These are phyloP conservation scores for Ophonus ardosiacus DNA, from an alignment of 2,888 invertebrate species.

Conservation along the genomic window DNA sequence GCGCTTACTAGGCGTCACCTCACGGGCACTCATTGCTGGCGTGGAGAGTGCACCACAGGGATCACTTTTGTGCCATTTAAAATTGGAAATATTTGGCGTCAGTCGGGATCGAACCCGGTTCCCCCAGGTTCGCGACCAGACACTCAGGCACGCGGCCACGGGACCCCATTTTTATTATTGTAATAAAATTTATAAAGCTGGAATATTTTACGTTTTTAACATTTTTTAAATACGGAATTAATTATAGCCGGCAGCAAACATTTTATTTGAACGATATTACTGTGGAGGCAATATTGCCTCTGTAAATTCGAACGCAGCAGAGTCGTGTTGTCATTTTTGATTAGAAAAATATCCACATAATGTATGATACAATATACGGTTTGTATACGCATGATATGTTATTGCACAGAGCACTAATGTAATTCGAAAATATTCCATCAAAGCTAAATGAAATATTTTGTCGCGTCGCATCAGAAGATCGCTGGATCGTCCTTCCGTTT, in stretches of 20 bases:
- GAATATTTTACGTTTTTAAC: not conserved
- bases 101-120: too few species aligned
- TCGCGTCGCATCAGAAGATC: conserved; percentile 8
- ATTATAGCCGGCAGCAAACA: not conserved
- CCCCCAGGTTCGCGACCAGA: too few species aligned
- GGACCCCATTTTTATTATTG: too few species aligned
- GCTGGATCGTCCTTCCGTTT: conserved; percentile 36
- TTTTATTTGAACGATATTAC: not conserved
- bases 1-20: too few species aligned
- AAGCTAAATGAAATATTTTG: conserved; percentile 27
- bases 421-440: conserved; percentile 29
- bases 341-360: not conserved
- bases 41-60: too few species aligned
- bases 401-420: not conserved
- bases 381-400: not conserved
- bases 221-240: not conserved
- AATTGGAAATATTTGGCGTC: too few species aligned
- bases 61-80: too few species aligned
- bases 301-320: not conserved
- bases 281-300: not conserved
- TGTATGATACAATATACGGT: not conserved
- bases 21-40: too few species aligned
- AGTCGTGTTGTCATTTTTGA: not conserved
- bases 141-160: too few species aligned
- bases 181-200: too few species aligned